Evolutionary conservation across 2,797 vertebrate genomes (phyloP).

Genomic region (Tenualosa ilisha): DNA sequence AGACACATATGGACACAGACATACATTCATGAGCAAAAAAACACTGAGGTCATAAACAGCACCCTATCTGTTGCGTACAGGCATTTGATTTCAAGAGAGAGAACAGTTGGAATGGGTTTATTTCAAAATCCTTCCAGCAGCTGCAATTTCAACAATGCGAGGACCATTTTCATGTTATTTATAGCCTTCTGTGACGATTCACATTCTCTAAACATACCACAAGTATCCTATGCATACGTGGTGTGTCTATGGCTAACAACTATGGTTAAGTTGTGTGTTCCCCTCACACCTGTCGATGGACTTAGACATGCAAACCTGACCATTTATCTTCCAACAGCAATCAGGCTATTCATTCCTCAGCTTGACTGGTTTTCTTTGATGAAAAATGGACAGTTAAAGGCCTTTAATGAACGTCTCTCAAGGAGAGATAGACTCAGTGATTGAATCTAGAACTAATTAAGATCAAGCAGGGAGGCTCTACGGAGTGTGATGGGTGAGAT

Average conservation of each 20-base stretch:
- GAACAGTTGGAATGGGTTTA: neutral
- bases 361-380: constrained; percentile 17
- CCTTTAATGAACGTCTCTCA: neutral
- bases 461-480: constrained; percentile 5
- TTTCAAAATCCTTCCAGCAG: neutral
- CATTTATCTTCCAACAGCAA: constrained; percentile 15
- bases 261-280: neutral
- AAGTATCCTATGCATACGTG: neutral
- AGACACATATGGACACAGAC: neutral
- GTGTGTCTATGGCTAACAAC: neutral
- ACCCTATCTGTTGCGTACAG: no score
- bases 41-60: neutral
- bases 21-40: neutral
- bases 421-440: neutral
- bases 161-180: no score
- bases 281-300: neutral
- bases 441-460: constrained; percentile 17
- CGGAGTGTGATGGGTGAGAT: neutral
- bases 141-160: no score
- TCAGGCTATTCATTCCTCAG: constrained; percentile 7
- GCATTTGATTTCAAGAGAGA: no score
- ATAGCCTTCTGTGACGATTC: neutral
- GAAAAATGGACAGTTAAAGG: neutral
- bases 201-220: neutral
- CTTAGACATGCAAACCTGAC: neutral